phyloP scores from a whole-genome alignment of 2,888 invertebrate genomes.

The Microplitis deprimator region DNA sequence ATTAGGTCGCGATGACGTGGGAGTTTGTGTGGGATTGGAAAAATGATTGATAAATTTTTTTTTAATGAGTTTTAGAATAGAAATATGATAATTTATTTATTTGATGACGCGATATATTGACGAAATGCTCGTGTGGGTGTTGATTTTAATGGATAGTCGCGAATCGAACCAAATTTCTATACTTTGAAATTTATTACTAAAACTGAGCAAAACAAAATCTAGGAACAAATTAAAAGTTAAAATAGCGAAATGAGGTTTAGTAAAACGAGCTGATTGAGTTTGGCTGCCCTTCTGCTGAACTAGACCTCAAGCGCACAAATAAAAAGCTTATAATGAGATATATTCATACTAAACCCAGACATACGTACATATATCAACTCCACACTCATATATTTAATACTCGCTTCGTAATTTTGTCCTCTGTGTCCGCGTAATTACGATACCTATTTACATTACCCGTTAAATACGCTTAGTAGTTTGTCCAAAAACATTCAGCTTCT shows the following conservation, averaged over 20 bases:
- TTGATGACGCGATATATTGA: no score
- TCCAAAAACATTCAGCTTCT: neutral
- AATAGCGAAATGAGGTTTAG: conserved; percentile 49
- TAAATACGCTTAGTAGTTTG: conserved; percentile 1
- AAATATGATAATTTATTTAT: no score
- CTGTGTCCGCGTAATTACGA: conserved; percentile 27
- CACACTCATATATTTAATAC: conserved; percentile 17
- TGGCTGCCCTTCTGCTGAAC: conserved; percentile 22
- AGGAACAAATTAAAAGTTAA: no score
- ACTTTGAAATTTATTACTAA: no score
- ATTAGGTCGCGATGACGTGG: no score
- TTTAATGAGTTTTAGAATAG: no score
- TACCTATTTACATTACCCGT: conserved; percentile 30
- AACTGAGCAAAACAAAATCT: no score
- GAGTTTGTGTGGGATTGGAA: no score
- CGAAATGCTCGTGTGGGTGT: no score
- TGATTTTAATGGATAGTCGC: no score
- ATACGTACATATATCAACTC: conserved; percentile 11
- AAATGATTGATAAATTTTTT: no score
- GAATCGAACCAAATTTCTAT: no score
- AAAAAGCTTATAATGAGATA: neutral
- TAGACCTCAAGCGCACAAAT: conserved; percentile 28
- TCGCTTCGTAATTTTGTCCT: neutral
- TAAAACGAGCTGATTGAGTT: conserved; percentile 58
- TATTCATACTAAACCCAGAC: conserved; percentile 32